A percentile compares a stretch with the other conserved stretches of the same genome.
Conservation (phyloP, 2,797 vertebrate species). For the Telmatherina bonti region DNA sequence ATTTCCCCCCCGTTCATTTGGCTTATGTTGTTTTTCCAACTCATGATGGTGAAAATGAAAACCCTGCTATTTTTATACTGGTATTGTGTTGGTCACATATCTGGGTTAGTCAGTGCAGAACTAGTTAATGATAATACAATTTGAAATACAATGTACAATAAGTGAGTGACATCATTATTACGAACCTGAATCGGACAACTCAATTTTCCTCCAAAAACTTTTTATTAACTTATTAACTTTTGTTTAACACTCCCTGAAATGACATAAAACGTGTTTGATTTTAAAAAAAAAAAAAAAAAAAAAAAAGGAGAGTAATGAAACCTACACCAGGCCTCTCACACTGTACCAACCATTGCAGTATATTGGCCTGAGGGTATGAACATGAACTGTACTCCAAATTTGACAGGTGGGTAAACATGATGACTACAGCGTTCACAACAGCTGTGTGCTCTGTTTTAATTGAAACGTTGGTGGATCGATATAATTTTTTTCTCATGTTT, state of each 20-base stretch:
- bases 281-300: no score
- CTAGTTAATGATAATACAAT: not conserved
- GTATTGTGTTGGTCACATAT: not conserved
- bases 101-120: not conserved
- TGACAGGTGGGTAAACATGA: constrained; percentile 23
- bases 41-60: not conserved
- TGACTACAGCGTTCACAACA: not conserved
- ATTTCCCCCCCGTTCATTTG: not conserved
- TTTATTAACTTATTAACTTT: not conserved
- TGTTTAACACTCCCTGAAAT: not conserved
- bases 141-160: not conserved
- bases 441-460: constrained; percentile 7
- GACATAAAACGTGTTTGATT: not conserved
- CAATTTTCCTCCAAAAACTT: not conserved
- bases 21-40: not conserved
- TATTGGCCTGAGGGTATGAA: constrained; percentile 1
- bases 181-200: not conserved
- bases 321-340: not conserved
- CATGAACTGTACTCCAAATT: constrained; percentile 22
- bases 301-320: constrained; percentile 10
- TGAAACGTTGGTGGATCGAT: constrained; percentile 15
- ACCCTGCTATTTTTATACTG: not conserved
- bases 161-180: not conserved
- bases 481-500: not conserved
- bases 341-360: not conserved